Evolutionary conservation across 1,140 invertebrate genomes (phyloP).

Genomic region (Bicyclus anynana): DNA sequence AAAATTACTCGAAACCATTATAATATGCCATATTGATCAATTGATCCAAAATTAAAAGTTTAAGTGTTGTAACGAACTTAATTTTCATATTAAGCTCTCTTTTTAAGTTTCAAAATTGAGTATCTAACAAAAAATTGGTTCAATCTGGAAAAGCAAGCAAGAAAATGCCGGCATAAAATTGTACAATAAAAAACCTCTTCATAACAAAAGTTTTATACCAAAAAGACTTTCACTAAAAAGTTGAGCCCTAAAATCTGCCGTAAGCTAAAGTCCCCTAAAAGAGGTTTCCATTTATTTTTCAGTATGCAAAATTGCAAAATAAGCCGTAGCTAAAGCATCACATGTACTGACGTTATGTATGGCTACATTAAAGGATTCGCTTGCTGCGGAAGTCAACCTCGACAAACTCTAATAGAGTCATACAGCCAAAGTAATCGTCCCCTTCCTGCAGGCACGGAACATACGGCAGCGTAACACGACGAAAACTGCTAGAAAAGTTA

Average conservation of each 20-base stretch:
- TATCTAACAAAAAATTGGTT: too few relatives aligned
- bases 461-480: slow-evolving; percentile 9
- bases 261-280: slow-evolving; percentile 1
- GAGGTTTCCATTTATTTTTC: slow-evolving; percentile 13
- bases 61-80: too few relatives aligned
- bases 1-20: too few relatives aligned
- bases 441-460: slow-evolving; percentile 16
- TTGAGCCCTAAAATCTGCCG: background rate
- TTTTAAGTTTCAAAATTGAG: too few relatives aligned
- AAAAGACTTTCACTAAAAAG: background rate
- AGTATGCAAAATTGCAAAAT: slow-evolving; percentile 15
- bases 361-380: slow-evolving; percentile 26
- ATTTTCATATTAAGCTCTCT: too few relatives aligned
- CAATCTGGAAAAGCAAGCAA: background rate
- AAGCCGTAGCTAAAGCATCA: slow-evolving; percentile 14
- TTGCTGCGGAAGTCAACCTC: slow-evolving; percentile 27
- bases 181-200: background rate
- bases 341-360: slow-evolving; percentile 16
- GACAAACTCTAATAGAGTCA: slow-evolving; percentile 30
- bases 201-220: background rate
- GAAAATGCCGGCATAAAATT: background rate
- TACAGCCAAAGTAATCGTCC: slow-evolving; percentile 26
- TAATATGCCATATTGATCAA: too few relatives aligned
- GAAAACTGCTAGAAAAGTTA: background rate
- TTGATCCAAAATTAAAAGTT: too few relatives aligned